Base-by-base conservation (phyloP, 2,888 invertebrate genomes). In the Caenorhabditis sp. region DNA sequence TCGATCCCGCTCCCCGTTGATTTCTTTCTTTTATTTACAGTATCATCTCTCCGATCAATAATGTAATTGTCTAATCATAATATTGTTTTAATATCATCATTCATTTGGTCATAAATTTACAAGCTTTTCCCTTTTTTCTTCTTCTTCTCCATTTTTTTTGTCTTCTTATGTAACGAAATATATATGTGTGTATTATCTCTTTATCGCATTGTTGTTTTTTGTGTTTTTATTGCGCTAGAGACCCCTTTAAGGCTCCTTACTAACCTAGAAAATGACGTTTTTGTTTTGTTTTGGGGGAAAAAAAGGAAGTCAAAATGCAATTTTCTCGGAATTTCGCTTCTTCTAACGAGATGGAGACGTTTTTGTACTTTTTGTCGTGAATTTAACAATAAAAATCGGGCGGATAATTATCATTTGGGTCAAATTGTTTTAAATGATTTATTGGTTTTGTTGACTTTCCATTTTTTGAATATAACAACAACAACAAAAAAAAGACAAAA, bases 331-430 rank as follows among this genome's bases (percentile, higher is more conserved):
- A 21, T 54, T 54, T 23, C 23, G 21, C 54, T 21, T 52, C 7
- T n/a, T 52, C 7, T 7, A 5, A 52, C 8, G n/a, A 17, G n/a
- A 17, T n/a, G 50, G 63, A 69, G n/a, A n/a, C n/a, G n/a, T n/a
- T n/a, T n/a, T n/a, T n/a, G n/a, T n/a, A n/a, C n/a, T n/a, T n/a
- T n/a, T n/a, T n/a, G n/a, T n/a, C n/a, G n/a, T n/a, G n/a, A n/a
- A 5, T 36, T 36, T 36, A 36, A 43, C 12, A 43, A 43, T 10
- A 43, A 43, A 17, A 17, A 43, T 14, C 3, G 12, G 8, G 43
- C 14, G 43, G 43, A 43, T 43, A 43, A 43, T 43, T 43, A 43
- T 43, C 43, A 43, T 43, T 43, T 43, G 14, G 43, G 43, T 43
- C 43, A 43, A 43, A 43, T 43, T 43, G 43, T 43, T 43, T 43